A percentile compares a stretch with the other conserved stretches of the same genome.
phyloP scores from a whole-genome alignment of 2,113 vertebrate species.

The Cisticola juncidis region DNA sequence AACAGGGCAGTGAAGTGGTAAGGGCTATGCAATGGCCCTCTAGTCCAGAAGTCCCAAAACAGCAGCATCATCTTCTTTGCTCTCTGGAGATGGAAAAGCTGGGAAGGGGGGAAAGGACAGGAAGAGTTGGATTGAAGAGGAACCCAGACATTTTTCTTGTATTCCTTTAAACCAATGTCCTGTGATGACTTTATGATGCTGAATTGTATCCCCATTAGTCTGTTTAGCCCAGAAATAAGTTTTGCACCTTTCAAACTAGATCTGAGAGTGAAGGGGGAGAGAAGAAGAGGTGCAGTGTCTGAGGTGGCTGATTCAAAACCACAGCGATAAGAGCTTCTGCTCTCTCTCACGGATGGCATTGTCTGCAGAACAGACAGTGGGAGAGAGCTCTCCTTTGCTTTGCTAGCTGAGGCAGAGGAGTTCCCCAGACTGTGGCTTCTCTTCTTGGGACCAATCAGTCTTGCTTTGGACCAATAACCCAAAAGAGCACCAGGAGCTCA shows the following conservation, averaged over 20 bases:
- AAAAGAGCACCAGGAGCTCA: accelerated
- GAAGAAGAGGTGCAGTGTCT: background rate
- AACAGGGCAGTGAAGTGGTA: background rate
- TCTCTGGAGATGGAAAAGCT: background rate
- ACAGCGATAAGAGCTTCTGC: background rate
- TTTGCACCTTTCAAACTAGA: background rate
- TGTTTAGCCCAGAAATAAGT: background rate
- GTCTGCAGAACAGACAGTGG: accelerated
- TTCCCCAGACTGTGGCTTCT: background rate
- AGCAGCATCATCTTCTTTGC: background rate
- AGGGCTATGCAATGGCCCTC: background rate
- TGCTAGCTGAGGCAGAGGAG: background rate
- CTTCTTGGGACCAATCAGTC: background rate
- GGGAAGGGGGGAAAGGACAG: background rate
- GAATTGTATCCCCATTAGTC: background rate
- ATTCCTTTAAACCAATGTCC: background rate
- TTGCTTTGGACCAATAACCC: background rate
- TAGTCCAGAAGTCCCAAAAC: background rate
- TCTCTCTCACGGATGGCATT: background rate
- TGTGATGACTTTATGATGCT: background rate
- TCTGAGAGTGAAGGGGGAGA: background rate
- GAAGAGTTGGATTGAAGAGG: background rate
- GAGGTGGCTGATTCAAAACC: background rate
- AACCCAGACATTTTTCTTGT: background rate
- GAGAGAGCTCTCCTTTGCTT: background rate